A percentile compares a stretch with the other conserved stretches of the same genome.
phyloP scores from a whole-genome alignment of 2,113 vertebrate genomes.

The Leucopternis melanops region DNA sequence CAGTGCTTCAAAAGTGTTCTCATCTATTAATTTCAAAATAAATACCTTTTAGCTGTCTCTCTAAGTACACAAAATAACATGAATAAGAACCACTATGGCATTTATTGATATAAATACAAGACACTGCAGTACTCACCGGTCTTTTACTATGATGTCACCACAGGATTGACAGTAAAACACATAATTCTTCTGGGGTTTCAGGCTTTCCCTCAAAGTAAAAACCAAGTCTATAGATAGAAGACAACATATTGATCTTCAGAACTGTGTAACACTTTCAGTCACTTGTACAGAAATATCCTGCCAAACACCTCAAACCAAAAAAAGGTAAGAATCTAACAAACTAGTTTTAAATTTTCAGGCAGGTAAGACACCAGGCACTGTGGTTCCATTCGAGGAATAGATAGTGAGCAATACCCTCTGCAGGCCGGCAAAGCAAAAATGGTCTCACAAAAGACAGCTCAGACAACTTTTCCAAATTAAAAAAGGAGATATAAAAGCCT shows the following conservation, averaged over 20 bases:
- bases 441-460: neutral
- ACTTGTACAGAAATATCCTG: neutral
- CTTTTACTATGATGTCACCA: slow-evolving; percentile 74
- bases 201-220: slow-evolving; percentile 68
- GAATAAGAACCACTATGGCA: neutral
- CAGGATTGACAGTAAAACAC: slow-evolving; percentile 87
- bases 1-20: neutral
- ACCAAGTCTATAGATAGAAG: slow-evolving; percentile 69
- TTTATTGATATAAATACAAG: neutral
- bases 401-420: slow-evolving; percentile 62
- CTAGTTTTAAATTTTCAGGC: neutral
- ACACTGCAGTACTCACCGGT: slow-evolving; percentile 78
- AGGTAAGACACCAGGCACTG: neutral
- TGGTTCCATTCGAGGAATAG: neutral
- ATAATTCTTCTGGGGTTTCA: slow-evolving; percentile 72
- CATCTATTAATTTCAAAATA: neutral
- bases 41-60: neutral
- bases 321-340: neutral
- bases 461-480: neutral
- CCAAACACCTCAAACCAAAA: neutral
- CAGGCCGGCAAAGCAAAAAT: slow-evolving; percentile 24
- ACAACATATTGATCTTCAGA: neutral
- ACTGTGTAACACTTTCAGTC: neutral
- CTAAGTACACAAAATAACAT: neutral
- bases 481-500: neutral